Evolutionary conservation across 1,140 invertebrate species (phyloP), one percentile per base, ranked within the genome.

Genomic region (Drosophila willistoni): DNA sequence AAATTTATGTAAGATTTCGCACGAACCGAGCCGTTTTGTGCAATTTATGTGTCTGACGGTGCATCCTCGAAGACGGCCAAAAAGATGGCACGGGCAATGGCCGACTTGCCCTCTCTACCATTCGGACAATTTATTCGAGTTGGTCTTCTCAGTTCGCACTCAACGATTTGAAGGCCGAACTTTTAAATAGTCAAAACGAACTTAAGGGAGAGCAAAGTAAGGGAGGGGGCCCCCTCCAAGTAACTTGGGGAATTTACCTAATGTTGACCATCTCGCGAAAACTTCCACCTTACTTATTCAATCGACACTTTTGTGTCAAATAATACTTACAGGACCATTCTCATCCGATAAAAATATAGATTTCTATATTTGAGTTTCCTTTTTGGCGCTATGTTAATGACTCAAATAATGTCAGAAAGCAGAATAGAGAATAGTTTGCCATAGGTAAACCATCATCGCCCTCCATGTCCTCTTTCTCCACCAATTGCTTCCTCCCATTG

Each of bases 381-480:
- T 57, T 77, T 82, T 76, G 78, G 77, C 79, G 73, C 84, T 80
- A 91, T 89, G 90, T 91, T 90, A 91, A 91, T 91, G 90, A 91
- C 90, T 90, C 81, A 91, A 91, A 91, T 91, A 90, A 81, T 74
- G 71, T 72, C 79, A 89, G 36, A 91, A 77, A 79, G 71, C 44
- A 51, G 7, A 85, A 76, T 76, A 63, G 70, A 69, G 55, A 79
- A 82, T 64, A 85, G 67, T 72, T 71, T 68, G 41, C 47, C 65
- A 89, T 68, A 71, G 74, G 78, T 61, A 72, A 80, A 56, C 57
- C 62, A 42, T 10, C 9, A 60, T 55, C n/a, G 72, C 12, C 2
- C 19, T 19, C 19, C 19, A 22, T n/a, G n/a, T 6, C 41, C 13
- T 17, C 55, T 41, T 47, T 12, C 36, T 13, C 36, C 36, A 12